Conservation (phyloP, 1,140 invertebrate species). For the Microplitis mediator region DNA sequence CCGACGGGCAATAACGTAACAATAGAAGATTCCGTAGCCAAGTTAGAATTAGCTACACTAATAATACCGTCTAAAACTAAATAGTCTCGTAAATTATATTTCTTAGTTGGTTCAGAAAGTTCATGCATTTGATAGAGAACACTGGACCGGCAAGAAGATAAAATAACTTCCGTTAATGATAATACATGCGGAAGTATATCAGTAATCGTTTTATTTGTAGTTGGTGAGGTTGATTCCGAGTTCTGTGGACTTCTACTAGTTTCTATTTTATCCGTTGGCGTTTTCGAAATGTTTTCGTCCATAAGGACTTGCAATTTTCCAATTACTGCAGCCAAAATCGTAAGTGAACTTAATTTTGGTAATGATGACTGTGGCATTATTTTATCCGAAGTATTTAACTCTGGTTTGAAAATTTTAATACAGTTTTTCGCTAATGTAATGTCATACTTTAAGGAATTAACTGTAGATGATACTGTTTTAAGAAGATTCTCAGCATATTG, state of each 20-base stretch:
- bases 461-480: slow-evolving; percentile 71
- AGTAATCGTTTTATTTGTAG: slow-evolving; percentile 57
- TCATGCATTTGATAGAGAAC: slow-evolving; percentile 66
- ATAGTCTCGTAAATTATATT: slow-evolving; percentile 62
- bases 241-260: slow-evolving; percentile 45
- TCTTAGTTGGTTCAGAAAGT: slow-evolving; percentile 57
- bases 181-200: slow-evolving; percentile 70
- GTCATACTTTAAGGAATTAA: slow-evolving; percentile 72
- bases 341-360: slow-evolving; percentile 71
- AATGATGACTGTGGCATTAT: slow-evolving; percentile 63
- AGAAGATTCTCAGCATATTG: slow-evolving; percentile 80
- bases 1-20: slow-evolving; percentile 65
- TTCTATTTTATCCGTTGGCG: slow-evolving; percentile 34
- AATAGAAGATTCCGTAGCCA: slow-evolving; percentile 64
- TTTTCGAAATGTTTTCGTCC: slow-evolving; percentile 60
- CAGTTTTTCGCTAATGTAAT: slow-evolving; percentile 74
- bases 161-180: slow-evolving; percentile 67
- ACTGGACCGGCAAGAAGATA: slow-evolving; percentile 61
- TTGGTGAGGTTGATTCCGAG: slow-evolving; percentile 42
- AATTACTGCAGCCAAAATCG: slow-evolving; percentile 71
- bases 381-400: slow-evolving; percentile 53
- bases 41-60: slow-evolving; percentile 66
- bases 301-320: slow-evolving; percentile 74
- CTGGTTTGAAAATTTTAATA: slow-evolving; percentile 69
- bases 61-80: slow-evolving; percentile 66